phyloP scores from a whole-genome alignment of 2,113 vertebrate species.

The Junco hyemalis region DNA sequence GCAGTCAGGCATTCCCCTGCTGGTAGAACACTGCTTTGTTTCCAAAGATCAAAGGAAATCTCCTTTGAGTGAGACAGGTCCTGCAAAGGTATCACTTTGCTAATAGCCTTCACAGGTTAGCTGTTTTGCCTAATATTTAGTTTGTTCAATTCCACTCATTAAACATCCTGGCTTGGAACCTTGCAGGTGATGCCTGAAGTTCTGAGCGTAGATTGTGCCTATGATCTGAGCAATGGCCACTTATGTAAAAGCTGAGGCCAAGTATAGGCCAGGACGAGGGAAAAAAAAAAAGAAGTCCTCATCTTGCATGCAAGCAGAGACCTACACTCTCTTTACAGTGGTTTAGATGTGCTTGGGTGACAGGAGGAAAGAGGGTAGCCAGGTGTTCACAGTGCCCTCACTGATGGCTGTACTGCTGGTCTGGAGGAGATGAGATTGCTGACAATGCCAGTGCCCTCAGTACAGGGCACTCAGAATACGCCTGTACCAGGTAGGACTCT shows the following conservation, averaged over 20 bases:
- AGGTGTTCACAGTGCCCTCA: not conserved
- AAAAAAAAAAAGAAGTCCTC: too few relatives aligned
- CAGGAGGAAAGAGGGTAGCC: not conserved
- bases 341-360: not conserved
- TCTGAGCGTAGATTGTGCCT: not conserved
- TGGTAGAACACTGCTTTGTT: not conserved
- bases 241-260: not conserved
- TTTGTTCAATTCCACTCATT: not conserved
- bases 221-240: not conserved
- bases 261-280: not conserved
- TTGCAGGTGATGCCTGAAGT: not conserved
- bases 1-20: not conserved
- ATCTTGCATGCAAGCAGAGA: not conserved
- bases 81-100: not conserved
- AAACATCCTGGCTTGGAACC: not conserved
- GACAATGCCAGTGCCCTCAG: rapidly evolving
- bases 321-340: not conserved
- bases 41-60: not conserved
- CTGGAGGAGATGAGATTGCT: not conserved
- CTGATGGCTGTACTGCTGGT: not conserved
- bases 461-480: not conserved
- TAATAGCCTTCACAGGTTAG: not conserved
- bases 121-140: not conserved
- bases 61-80: not conserved
- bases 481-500: not conserved